phyloP scores from a whole-genome alignment of 1,140 invertebrate genomes.

The Whitmania pigra region DNA sequence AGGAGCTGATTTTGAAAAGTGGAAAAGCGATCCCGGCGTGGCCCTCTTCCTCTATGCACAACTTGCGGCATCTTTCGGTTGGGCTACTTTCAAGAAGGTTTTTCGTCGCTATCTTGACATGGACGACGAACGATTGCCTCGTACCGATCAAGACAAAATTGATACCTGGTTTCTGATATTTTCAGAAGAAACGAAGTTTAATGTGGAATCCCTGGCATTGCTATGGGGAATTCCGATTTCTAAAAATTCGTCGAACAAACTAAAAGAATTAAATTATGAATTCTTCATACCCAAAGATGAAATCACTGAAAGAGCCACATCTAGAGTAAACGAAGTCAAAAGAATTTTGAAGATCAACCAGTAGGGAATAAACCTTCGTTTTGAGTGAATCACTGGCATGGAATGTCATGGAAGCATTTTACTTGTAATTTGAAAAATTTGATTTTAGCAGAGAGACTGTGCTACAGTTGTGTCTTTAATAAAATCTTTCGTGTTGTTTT shows the following conservation, averaged over 20 bases:
- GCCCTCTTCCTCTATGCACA: constrained; percentile 26
- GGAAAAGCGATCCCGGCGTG: constrained; percentile 23
- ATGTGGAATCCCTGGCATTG: constrained; percentile 23
- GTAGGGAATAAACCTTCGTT: no score
- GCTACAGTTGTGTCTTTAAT: no score
- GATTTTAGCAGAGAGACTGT: no score
- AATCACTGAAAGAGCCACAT: constrained; percentile 15
- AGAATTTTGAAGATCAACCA: no score
- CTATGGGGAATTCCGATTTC: constrained; percentile 26
- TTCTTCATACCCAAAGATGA: constrained; percentile 22
- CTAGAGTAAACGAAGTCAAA: background rate
- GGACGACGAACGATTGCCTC: constrained; percentile 18
- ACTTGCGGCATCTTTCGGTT: constrained; percentile 25
- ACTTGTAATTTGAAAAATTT: no score
- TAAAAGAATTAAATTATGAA: constrained; percentile 12
- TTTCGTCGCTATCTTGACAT: constrained; percentile 21
- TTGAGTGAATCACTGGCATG: no score
- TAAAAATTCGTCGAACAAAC: background rate
- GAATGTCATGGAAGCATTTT: no score
- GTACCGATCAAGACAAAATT: constrained; percentile 25
- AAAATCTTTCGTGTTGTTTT: no score
- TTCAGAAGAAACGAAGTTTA: constrained; percentile 19
- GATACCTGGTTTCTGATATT: constrained; percentile 25
- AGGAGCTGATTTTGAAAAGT: constrained; percentile 24
- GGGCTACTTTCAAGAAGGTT: constrained; percentile 25